Evolutionary conservation across 1,140 invertebrate genomes (phyloP), one percentile per base, ranked within the genome.

Genomic region (Telenomus remus): DNA sequence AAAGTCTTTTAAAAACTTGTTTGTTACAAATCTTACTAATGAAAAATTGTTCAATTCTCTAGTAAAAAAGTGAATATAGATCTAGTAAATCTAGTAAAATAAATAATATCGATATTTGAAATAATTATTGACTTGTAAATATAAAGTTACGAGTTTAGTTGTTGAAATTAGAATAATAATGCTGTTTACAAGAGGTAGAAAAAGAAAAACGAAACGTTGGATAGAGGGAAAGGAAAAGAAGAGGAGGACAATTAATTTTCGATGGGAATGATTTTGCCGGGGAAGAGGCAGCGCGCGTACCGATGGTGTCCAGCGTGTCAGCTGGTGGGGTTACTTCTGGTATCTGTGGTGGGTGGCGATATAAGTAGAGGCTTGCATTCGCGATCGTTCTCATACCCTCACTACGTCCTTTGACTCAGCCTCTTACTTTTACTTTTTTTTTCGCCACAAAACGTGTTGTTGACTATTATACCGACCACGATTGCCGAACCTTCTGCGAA

Each of bases 281-380:
- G 49, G 65, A 63, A 63, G 64, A 57, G 57, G 48, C 48, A 66
- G 51, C 63, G 64, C 42, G 65, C 60, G 37, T 50, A 53, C 66
- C 64, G 50, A 71, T 61, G 79, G 81, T 85, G 84, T 84, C 81
- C 79, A 82, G 79, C 82, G 85, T 85, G 85, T 71, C 53, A 59
- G 77, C 70, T 85, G 82, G 86, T 87, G 86, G 86, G 85, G 86
- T 86, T 78, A 71, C 63, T 80, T 72, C 68, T 70, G 79, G 78
- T 71, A 70, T 57, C 78, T 78, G 81, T 87, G 86, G 85, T 86
- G 86, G 86, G 85, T 86, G 86, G 84, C 80, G 80, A 81, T 87
- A 87, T 86, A 87, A 87, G 85, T 87, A 87, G 84, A 86, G 84
- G 86, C 79, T 80, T 85, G 84, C 82, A 66, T 85, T 86, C 84